Conservation (phyloP, 2,797 vertebrate species). For the Passerculus sandwichensis region DNA sequence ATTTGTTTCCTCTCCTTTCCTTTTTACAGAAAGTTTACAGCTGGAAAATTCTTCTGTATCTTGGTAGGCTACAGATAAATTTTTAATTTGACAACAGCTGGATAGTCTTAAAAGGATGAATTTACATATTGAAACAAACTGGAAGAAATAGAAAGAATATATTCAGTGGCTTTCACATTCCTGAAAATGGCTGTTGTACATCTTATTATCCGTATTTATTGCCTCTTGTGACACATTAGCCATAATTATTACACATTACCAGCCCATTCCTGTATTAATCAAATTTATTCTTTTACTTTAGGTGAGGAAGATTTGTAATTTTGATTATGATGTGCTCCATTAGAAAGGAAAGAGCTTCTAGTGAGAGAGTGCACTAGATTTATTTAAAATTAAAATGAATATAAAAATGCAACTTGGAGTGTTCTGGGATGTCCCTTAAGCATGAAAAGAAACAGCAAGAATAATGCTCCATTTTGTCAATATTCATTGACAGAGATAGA, state of each 20-base stretch:
- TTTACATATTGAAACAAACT: slow-evolving; percentile 32
- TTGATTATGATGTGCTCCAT: neutral
- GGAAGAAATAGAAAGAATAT: neutral
- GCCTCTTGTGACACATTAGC: slow-evolving; percentile 32
- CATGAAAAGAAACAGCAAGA: neutral
- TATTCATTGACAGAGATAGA: accelerated
- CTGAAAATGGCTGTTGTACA: neutral
- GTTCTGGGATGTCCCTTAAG: neutral
- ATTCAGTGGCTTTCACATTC: slow-evolving; percentile 9
- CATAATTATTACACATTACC: slow-evolving; percentile 29
- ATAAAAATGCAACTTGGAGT: neutral
- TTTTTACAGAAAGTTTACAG: neutral
- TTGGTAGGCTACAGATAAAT: slow-evolving; percentile 37
- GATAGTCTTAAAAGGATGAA: slow-evolving; percentile 36
- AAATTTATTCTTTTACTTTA: slow-evolving; percentile 37
- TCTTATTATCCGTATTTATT: neutral
- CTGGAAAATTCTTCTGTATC: slow-evolving; percentile 6
- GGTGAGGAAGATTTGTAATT: slow-evolving; percentile 24
- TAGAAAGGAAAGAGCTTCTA: neutral
- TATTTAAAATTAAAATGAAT: neutral
- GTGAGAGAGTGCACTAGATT: neutral
- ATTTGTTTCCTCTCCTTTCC: slow-evolving; percentile 19
- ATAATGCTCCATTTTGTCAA: neutral
- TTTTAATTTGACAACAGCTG: slow-evolving; percentile 48
- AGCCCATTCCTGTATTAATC: neutral